Base-by-base conservation (phyloP, 2,797 vertebrate genomes). In the Chromis chromis region DNA sequence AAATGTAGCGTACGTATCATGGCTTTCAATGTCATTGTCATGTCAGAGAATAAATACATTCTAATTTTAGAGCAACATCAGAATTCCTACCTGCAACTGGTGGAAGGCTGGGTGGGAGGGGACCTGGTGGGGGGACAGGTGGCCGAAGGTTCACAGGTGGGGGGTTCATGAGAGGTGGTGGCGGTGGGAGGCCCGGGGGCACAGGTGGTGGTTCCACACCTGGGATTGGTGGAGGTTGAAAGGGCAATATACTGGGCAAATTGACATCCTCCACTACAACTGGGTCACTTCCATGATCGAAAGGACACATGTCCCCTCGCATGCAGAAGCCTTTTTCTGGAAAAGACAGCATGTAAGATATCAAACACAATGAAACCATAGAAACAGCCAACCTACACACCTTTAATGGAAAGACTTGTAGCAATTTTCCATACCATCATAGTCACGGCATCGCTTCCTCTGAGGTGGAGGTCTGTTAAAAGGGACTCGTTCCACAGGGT, bases 251-350 rank as follows among this genome's bases (percentile, higher is more conserved):
- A 85, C 90, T 97, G 85, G 98, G 97, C 87, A 98, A 93, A 90
- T 97, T 98, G 77, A 98, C 97, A 84, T 99, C 98, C 92, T 99
- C 97, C 83, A 99, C 97, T 48, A 99, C 97, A 59, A 99, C 97
- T 0, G 98, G 98, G 91, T 99, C 98, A 6, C 97, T 99, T 84
- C 98, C 98, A 39, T 98, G 97, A 93, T 99, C 97, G 62, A 98
- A 99, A 56, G 96, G 97, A 89, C 97, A 99, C 97, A 98, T 96
- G 87, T 98, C 98, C 33, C 97, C 98, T 80, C 96, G 95, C 97
- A 98, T 98, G 88, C 98, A 99, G 93, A 99, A 98, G 63, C 98
- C 98, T 74, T 99, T 99, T 90, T 99, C 98, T 99, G 93, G 79
- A 89, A 49, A 22, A 73, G 9, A 82, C 73, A 67, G 44, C 16